Percentiles rank a stretch among this genome's conserved stretches.
phyloP scores from a whole-genome alignment of 2,113 vertebrate genomes.

The Gorsachius goisagi region DNA sequence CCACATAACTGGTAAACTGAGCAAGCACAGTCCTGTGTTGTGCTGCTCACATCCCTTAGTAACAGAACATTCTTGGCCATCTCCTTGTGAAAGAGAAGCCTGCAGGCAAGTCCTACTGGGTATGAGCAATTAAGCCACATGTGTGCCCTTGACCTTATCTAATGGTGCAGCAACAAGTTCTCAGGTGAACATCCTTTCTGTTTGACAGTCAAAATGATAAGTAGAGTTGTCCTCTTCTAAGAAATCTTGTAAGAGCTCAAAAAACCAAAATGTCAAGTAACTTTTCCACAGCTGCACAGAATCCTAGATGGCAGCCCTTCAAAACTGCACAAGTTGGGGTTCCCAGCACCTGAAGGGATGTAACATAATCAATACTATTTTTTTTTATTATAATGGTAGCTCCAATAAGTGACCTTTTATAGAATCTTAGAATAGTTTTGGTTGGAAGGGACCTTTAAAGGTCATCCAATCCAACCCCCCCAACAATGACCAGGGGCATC shows the following conservation, averaged over 20 bases:
- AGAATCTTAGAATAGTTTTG: not conserved
- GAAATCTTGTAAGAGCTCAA: not conserved
- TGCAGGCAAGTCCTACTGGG: not conserved
- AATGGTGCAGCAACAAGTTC: not conserved
- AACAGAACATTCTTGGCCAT: not conserved
- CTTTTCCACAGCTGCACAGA: not conserved
- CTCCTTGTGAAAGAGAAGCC: not conserved
- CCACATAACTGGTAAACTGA: not conserved
- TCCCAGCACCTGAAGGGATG: not conserved
- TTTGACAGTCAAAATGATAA: not conserved
- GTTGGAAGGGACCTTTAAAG: not conserved
- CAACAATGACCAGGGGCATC: not conserved
- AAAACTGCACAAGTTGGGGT: not conserved
- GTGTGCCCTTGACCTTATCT: not conserved
- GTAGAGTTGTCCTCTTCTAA: not conserved
- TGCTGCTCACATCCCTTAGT: not conserved
- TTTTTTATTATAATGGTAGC: not conserved
- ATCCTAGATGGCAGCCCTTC: not conserved
- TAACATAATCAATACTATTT: not conserved
- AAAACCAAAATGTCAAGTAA: not conserved
- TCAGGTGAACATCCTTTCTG: not conserved
- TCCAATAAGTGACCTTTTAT: not conserved
- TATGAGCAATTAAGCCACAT: not conserved
- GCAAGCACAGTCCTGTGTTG: not conserved
- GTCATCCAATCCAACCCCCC: not conserved